Base-by-base conservation (phyloP, 2,797 vertebrate species). In the Philypnodon macrostomus region DNA sequence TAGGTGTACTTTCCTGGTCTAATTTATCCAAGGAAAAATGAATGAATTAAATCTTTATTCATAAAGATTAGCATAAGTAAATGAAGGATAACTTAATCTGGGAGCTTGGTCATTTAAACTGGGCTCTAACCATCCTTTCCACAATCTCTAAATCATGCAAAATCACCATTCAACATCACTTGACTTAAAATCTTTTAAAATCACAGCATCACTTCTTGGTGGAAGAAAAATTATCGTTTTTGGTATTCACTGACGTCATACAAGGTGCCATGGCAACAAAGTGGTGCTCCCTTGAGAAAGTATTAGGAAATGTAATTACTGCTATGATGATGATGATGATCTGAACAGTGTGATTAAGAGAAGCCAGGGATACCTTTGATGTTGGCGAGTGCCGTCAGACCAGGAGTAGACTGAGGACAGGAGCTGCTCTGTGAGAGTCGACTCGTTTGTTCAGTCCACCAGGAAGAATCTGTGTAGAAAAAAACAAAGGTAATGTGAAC, bases 361-460 rank as follows among this genome's bases (percentile, higher is more conserved):
- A 46, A 68, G 52, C 69, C 67, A 33, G 67, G 76, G 67, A 64
- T 58, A 90, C 87, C 88, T 89, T 87, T 85, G 85, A 87, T 75
- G 81, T 74, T 4, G 18, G 47, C 35, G 60, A 58, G 50, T 63
- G 62, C 73, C 36, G 80, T 84, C 83, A 75, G 75, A 77, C 70
- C 53, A 58, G 46, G 19, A 81, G 73, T 64, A 73, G 63, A 76
- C 53, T 16, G 63, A 70, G 67, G 63, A 71, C 50, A 61, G 59
- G 33, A 30, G 62, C 11, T 60, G 67, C 58, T 70, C 63, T 50
- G 73, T 54, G 65, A 64, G 59, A 80, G 71, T 71, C 30, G 30
- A 70, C 51, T 52, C 35, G 73, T 50, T 70, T 66, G 74, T 67
- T 80, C 71, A 42, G 67, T 78, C 73, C 62, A 27, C 74, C 69